A percentile compares a stretch with the other conserved stretches of the same genome.
Conservation (phyloP, 2,888 invertebrate genomes). For the Lydus trimaculatus region DNA sequence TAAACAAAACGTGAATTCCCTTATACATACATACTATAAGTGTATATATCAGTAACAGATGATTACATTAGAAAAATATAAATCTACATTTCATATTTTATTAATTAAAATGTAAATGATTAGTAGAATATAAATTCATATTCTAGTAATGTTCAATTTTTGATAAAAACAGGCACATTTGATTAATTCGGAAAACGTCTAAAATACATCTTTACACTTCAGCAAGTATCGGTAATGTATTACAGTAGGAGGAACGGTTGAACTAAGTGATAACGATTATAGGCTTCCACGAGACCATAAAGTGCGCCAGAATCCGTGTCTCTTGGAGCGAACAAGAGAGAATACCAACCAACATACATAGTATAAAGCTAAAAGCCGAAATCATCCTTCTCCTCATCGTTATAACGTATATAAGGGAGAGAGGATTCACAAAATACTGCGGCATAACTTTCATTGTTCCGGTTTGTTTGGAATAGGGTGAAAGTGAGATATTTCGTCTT, state of each 20-base stretch:
- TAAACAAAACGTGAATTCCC: slow-evolving; percentile 16
- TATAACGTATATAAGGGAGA: slow-evolving; percentile 24
- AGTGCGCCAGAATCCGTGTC: slow-evolving; percentile 51
- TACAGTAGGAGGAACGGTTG: slow-evolving; percentile 42
- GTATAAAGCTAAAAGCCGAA: slow-evolving; percentile 43
- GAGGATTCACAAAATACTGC: slow-evolving; percentile 55
- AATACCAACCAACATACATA: background rate
- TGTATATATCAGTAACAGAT: background rate
- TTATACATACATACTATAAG: background rate
- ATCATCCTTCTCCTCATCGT: slow-evolving; percentile 6
- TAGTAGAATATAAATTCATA: background rate
- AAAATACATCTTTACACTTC: slow-evolving; percentile 59
- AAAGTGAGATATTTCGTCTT: slow-evolving; percentile 56
- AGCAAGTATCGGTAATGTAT: slow-evolving; percentile 59
- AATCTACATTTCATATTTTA: background rate
- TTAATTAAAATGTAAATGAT: background rate
- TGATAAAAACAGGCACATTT: slow-evolving; percentile 40
- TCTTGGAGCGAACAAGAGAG: slow-evolving; percentile 47
- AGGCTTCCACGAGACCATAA: slow-evolving; percentile 53
- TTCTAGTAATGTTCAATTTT: slow-evolving; percentile 8
- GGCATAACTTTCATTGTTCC: slow-evolving; percentile 57
- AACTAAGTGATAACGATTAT: slow-evolving; percentile 55
- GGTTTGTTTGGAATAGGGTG: slow-evolving; percentile 45
- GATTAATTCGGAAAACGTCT: slow-evolving; percentile 51
- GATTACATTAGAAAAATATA: no score